phyloP scores from a whole-genome alignment of 2,888 invertebrate species.

The Standfussiana lucernea region DNA sequence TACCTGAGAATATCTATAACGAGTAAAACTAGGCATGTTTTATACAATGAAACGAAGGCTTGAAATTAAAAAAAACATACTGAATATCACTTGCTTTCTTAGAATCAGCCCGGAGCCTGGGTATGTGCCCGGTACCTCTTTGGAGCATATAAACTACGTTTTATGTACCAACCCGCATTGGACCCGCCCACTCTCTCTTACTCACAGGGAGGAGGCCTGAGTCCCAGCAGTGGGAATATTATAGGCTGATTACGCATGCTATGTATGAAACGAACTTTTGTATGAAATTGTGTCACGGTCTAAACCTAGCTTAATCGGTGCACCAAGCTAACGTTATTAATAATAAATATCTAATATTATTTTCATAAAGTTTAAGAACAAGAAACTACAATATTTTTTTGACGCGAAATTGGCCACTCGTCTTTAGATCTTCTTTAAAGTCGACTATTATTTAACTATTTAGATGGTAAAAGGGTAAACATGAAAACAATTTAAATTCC shows the following conservation, averaged over 20 bases:
- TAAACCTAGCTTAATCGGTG: slow-evolving; percentile 54
- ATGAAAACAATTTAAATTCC: not conserved
- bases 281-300: slow-evolving; percentile 28
- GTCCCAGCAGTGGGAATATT: not conserved
- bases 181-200: not conserved
- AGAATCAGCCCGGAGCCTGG: not conserved
- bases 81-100: not conserved
- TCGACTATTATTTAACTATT: slow-evolving; percentile 4
- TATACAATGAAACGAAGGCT: slow-evolving; percentile 30
- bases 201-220: not conserved
- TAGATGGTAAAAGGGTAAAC: not conserved
- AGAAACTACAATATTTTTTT: slow-evolving; percentile 40
- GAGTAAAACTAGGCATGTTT: slow-evolving; percentile 26
- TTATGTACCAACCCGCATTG: not conserved
- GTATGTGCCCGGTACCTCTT: not conserved
- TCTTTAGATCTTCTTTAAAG: slow-evolving; percentile 34
- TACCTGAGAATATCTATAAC: slow-evolving; percentile 1
- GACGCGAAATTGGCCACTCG: slow-evolving; percentile 53
- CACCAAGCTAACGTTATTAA: slow-evolving; percentile 48
- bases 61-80: not conserved
- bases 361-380: slow-evolving; percentile 36
- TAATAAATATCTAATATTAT: slow-evolving; percentile 39
- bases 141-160: not conserved
- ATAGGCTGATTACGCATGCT: not conserved
- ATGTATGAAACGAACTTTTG: not conserved